Percentiles rank a stretch among this genome's conserved stretches.
Evolutionary conservation across 1,140 invertebrate species (phyloP).

Genomic region (Wiebesia pumilae): DNA sequence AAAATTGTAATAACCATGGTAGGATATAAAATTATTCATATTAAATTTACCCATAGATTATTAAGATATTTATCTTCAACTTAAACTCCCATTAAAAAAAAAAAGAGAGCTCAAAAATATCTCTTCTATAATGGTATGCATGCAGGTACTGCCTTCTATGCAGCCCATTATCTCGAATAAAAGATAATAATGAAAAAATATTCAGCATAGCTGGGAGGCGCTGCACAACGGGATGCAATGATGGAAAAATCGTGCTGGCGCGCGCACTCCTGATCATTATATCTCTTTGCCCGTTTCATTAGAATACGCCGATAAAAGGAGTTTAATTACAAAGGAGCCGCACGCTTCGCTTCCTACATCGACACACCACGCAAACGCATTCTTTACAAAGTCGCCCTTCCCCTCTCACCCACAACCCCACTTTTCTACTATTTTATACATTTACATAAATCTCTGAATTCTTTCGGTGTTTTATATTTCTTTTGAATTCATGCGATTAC

Average conservation of each 20-base stretch:
- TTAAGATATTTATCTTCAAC: constrained; percentile 44
- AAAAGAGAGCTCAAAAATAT: constrained; percentile 8
- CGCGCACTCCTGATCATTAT: constrained; percentile 64
- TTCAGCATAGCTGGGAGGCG: constrained; percentile 30
- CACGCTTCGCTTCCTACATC: constrained; percentile 57
- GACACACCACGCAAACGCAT: constrained; percentile 40
- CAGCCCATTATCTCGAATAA: constrained; percentile 15
- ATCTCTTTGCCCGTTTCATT: constrained; percentile 62
- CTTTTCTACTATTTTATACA: not conserved
- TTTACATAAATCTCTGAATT: not conserved
- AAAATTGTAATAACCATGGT: constrained; percentile 3
- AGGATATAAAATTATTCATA: not conserved
- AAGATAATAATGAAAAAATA: constrained; percentile 47
- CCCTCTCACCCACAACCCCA: not conserved
- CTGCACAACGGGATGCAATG: constrained; percentile 19
- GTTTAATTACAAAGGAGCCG: constrained; percentile 71
- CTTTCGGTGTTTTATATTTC: not conserved
- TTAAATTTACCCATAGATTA: constrained; percentile 32
- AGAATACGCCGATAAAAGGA: constrained; percentile 70
- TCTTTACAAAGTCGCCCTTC: not conserved
- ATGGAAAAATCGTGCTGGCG: constrained; percentile 39
- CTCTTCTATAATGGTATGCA: constrained; percentile 18
- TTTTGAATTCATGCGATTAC: not conserved
- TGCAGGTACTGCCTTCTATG: not conserved
- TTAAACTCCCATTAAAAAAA: constrained; percentile 40